Evolutionary conservation across 2,113 vertebrate species (phyloP), one percentile per base, ranked within the genome.

Genomic region (Egretta garzetta): DNA sequence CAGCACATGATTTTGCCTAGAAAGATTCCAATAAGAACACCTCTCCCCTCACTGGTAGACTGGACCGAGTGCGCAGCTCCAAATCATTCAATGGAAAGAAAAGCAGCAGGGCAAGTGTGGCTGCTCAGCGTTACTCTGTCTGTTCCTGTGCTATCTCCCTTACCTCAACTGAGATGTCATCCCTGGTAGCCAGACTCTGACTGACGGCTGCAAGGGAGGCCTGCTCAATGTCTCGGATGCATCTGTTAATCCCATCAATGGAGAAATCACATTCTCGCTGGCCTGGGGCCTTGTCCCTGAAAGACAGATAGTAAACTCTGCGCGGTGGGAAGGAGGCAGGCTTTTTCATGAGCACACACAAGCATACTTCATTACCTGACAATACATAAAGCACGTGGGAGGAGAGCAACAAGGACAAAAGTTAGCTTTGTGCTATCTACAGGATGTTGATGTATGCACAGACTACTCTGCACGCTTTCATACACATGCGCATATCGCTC

Each of bases 101-200:
- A 45, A 59, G 35, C 62, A 71, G 56, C n/a, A 66, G 20, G 13
- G 12, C 15, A 18, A 75, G 27, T 2, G 11, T 37, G 56, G 50
- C 33, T 62, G 55, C 30, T 16, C 28, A 66, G 77, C 14, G 6
- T 4, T 23, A 12, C 47, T 13, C 26, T 13, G 14, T 9, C 0
- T 8, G 10, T 27, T 63, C 14, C 55, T 13, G 24, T 8, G 50
- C 43, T 15, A 10, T 27, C 18, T 66, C 94, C 83, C 93, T 98
- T 98, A 99, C 99, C 98, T 99, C 99, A 80, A 99, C 98, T 0
- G 99, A 99, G 97, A 99, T 99, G 98, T 99, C 99, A 62, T 99
- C 99, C 97, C 99, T 98, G 20, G 98, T 99, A 81, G 99, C 99
- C 95, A 99, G 94, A 81, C 98, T 99, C 97, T 99, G 99, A 86